Evolutionary conservation across 1,140 invertebrate genomes (phyloP).

Genomic region (Pinna nobilis): DNA sequence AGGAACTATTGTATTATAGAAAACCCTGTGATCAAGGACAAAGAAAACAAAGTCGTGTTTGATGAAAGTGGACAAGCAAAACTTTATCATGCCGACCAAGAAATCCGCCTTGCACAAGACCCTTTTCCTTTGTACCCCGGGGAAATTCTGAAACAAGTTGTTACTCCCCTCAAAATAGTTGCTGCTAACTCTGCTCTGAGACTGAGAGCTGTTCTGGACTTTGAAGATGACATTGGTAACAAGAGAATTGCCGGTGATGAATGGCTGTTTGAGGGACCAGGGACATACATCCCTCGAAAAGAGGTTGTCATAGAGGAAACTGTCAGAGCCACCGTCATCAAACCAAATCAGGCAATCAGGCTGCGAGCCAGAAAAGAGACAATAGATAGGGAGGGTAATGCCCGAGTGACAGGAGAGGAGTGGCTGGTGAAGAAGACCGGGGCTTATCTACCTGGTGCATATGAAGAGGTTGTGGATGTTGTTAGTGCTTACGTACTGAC

Average conservation of each 20-base stretch:
- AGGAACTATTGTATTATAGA: conserved; percentile 76
- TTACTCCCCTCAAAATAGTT: conserved; percentile 75
- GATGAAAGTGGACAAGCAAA: conserved; percentile 74
- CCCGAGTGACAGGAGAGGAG: conserved; percentile 76
- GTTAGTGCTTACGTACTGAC: conserved; percentile 77
- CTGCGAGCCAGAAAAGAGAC: conserved; percentile 75
- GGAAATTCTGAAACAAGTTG: conserved; percentile 73
- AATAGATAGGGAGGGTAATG: conserved; percentile 72
- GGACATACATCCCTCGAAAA: conserved; percentile 77
- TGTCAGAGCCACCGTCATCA: conserved; percentile 74
- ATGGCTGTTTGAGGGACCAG: conserved; percentile 78
- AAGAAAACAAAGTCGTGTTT: conserved; percentile 67
- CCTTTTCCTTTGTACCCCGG: conserved; percentile 78
- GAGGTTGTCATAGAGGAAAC: conserved; percentile 75
- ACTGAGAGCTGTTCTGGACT: conserved; percentile 74
- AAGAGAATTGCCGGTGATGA: conserved; percentile 76
- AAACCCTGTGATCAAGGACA: conserved; percentile 75
- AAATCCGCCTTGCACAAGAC: conserved; percentile 77
- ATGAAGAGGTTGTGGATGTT: conserved; percentile 76
- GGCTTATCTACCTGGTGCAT: conserved; percentile 77
- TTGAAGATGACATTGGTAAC: conserved; percentile 71
- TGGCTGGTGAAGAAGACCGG: conserved; percentile 77
- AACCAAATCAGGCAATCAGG: conserved; percentile 75
- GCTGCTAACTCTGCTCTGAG: conserved; percentile 74
- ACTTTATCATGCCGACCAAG: conserved; percentile 76